phyloP scores from a whole-genome alignment of 2,113 vertebrate genomes.

The Lichenostomus cassidix region DNA sequence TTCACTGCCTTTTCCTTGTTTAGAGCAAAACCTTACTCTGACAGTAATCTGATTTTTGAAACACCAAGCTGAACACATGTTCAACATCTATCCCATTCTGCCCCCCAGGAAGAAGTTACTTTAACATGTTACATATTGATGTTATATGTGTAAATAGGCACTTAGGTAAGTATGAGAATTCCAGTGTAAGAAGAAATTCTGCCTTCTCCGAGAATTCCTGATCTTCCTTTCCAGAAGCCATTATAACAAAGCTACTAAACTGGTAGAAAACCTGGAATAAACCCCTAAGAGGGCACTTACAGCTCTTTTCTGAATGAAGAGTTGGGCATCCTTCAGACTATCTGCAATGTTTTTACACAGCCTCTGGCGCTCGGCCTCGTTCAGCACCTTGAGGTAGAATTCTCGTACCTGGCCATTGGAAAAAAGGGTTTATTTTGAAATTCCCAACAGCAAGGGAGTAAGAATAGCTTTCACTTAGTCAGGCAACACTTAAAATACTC shows the following conservation, averaged over 20 bases:
- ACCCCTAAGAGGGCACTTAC: slow-evolving; percentile 69
- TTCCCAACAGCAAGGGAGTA: neutral
- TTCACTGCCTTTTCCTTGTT: neutral
- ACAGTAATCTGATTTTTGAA: neutral
- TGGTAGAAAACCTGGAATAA: neutral
- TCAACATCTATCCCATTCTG: neutral
- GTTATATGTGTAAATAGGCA: neutral
- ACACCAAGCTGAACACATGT: neutral
- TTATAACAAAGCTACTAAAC: neutral
- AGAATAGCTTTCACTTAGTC: neutral
- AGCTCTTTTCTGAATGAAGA: slow-evolving; percentile 91
- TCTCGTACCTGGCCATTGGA: slow-evolving; percentile 75
- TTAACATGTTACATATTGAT: neutral
- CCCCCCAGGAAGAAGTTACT: neutral
- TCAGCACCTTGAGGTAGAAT: slow-evolving; percentile 87
- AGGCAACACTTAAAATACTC: neutral
- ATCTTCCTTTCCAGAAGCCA: neutral
- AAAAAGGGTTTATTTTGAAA: neutral
- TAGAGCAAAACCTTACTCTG: neutral
- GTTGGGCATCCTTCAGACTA: slow-evolving; percentile 84
- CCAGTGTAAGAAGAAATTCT: neutral
- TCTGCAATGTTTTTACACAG: slow-evolving; percentile 89
- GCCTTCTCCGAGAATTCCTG: neutral
- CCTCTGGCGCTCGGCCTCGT: slow-evolving; percentile 81
- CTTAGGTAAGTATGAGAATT: neutral